Evolutionary conservation across 2,888 invertebrate species (phyloP).

Genomic region (Lepidocyrtoides sp.): DNA sequence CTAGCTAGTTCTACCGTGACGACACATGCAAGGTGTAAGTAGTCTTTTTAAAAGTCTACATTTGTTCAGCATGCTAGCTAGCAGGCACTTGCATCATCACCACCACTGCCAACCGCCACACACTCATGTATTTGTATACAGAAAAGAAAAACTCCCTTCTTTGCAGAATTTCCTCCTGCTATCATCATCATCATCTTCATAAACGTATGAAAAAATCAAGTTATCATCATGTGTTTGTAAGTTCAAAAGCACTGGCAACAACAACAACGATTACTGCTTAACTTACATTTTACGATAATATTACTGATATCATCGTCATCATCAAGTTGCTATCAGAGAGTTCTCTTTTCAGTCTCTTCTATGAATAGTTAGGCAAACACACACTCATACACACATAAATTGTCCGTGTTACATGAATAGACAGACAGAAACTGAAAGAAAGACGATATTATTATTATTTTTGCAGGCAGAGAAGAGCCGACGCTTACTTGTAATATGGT

Average conservation of each 20-base stretch:
- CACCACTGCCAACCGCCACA: constrained; percentile 36
- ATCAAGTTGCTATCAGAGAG: constrained; percentile 48
- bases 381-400: not conserved
- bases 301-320: not conserved
- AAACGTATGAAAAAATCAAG: constrained; percentile 75
- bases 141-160: constrained; percentile 33
- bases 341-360: no score
- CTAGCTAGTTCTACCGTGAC: constrained; percentile 77
- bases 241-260: constrained; percentile 69
- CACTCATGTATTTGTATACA: constrained; percentile 22
- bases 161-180: constrained; percentile 63
- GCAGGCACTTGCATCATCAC: not conserved
- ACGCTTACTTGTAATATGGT: no score
- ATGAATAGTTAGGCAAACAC: no score
- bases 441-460: no score
- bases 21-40: constrained; percentile 79
- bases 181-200: no score
- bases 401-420: constrained; percentile 37
- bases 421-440: not conserved
- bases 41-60: constrained; percentile 64
- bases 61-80: constrained; percentile 31
- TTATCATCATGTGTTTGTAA: constrained; percentile 63
- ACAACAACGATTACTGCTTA: constrained; percentile 24
- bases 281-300: constrained; percentile 31
- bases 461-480: not conserved